Percentiles rank a stretch among this genome's conserved stretches.
These are phyloP conservation scores for Sisor rabdophorus DNA, from an alignment of 2,113 vertebrate species.

Conservation along the genomic window DNA sequence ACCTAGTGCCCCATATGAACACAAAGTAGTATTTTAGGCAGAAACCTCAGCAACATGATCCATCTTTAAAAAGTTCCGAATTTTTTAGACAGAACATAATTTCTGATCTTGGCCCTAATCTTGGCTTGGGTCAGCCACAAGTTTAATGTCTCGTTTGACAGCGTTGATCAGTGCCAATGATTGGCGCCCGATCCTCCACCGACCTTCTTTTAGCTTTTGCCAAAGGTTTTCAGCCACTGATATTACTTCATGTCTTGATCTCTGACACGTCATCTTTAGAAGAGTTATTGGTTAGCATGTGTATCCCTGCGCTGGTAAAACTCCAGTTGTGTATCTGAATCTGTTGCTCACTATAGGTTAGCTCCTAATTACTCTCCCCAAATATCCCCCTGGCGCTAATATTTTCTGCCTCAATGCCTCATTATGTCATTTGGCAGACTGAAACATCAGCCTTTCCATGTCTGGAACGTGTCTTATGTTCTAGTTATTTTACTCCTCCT, in stretches of 20 bases:
- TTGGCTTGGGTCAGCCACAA: background rate
- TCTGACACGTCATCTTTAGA: conserved; percentile 8
- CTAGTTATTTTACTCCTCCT: conserved; percentile 27
- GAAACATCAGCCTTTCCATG: conserved; percentile 76
- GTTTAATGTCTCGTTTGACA: conserved; percentile 12
- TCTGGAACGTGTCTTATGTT: conserved; percentile 72
- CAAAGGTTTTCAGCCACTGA: background rate
- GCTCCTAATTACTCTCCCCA: conserved; percentile 94
- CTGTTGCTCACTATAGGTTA: conserved; percentile 77
- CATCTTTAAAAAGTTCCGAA: background rate
- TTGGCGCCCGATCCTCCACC: background rate
- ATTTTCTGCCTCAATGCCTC: conserved; percentile 89
- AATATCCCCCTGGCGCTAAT: conserved; percentile 91
- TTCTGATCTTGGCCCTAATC: background rate
- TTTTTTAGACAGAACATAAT: background rate
- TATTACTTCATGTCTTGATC: conserved; percentile 19
- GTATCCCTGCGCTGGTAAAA: background rate
- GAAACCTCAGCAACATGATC: background rate
- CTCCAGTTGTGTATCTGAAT: background rate
- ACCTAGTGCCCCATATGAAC: background rate
- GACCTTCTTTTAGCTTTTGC: conserved; percentile 15
- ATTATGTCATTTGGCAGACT: conserved; percentile 89
- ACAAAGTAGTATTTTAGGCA: background rate
- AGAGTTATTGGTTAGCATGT: background rate
- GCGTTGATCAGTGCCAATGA: background rate